Percentiles rank a stretch among this genome's conserved stretches.
Conservation (phyloP, 2,797 vertebrate species). For the Heliangelus exortis region DNA sequence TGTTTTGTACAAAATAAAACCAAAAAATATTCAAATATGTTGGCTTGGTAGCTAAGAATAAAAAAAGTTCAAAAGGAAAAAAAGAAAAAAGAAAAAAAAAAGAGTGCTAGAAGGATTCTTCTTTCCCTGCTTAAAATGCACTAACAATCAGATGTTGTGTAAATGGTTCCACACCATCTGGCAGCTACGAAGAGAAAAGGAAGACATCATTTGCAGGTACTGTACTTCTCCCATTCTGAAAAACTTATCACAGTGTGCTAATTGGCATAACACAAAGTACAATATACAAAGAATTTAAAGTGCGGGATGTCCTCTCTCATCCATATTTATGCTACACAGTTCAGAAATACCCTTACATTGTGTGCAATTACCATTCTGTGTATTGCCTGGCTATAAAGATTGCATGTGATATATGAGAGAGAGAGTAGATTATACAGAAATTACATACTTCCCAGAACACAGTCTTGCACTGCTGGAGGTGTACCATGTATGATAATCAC, state of each 20-base stretch:
- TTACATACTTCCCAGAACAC: not conserved
- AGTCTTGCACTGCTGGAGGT: not conserved
- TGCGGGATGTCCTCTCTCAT: not conserved
- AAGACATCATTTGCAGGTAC: slow-evolving; percentile 66
- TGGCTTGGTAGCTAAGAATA: not conserved
- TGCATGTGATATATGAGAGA: not conserved
- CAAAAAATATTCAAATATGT: not conserved
- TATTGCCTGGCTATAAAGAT: not conserved
- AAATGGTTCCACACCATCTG: slow-evolving; percentile 66
- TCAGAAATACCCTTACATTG: not conserved
- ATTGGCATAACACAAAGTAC: slow-evolving; percentile 34
- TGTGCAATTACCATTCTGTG: not conserved
- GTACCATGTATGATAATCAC: not conserved
- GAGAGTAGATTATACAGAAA: not conserved
- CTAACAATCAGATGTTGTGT: slow-evolving; percentile 7
- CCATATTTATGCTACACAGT: slow-evolving; percentile 43
- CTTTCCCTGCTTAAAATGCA: slow-evolving; percentile 55
- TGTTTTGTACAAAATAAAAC: not conserved
- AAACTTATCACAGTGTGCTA: slow-evolving; percentile 45
- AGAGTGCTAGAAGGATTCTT: not conserved
- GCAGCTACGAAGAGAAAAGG: slow-evolving; percentile 53
- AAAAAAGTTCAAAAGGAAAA: not conserved
- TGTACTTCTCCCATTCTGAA: slow-evolving; percentile 44
- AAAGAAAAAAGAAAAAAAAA: not conserved
- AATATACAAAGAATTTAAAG: slow-evolving; percentile 49